Base-by-base conservation (phyloP, 2,797 vertebrate genomes). In the Megalops cyprinoides region DNA sequence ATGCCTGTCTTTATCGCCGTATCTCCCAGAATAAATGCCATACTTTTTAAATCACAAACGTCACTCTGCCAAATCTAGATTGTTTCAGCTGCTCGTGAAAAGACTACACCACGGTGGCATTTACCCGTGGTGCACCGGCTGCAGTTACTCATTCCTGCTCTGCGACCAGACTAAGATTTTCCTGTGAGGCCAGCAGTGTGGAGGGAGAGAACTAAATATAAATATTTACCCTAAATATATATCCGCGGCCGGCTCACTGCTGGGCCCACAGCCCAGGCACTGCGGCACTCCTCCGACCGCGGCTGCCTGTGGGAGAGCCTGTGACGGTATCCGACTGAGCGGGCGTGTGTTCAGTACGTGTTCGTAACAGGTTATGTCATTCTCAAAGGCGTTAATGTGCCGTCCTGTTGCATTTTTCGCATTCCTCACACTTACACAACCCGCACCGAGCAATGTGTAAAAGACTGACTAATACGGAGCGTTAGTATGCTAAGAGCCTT, bases 141-240 rank as follows among this genome's bases (percentile, higher is more conserved):
- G 37, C 18, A 9, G 37, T 25, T 44, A 42, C 44, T 71, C 42
- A 71, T 44, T 42, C 67, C 67, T 71, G 37, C 6, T 14, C 9
- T 14, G 51, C 53, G 51, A 53, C 15, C 51, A 53, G 2, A 23
- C 67, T 44, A 1, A 71, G 39, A 44, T 39, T 71, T 44, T 71
- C 39, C 67, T 44, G 67, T 42, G 67, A 39, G 39, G 31, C 3
- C 62, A 18, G 31, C 2, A 6, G 20, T n/a, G 37, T 46, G 69
- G 73, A 6, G 28, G 73, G 25, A 51, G n/a, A 28, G 73, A 44
- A 51, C 46, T 18, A 15, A 49, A 49, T 34, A 74, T 48, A 28
- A 74, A 51, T 46, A 73, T 42, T 42, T 73, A 73, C 69, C 69
- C 73, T 74, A 48, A 74, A 74, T 74, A 44, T 71, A 44, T 25